Evolutionary conservation across 2,797 vertebrate species (phyloP).

Genomic region (Prunella strophiata): DNA sequence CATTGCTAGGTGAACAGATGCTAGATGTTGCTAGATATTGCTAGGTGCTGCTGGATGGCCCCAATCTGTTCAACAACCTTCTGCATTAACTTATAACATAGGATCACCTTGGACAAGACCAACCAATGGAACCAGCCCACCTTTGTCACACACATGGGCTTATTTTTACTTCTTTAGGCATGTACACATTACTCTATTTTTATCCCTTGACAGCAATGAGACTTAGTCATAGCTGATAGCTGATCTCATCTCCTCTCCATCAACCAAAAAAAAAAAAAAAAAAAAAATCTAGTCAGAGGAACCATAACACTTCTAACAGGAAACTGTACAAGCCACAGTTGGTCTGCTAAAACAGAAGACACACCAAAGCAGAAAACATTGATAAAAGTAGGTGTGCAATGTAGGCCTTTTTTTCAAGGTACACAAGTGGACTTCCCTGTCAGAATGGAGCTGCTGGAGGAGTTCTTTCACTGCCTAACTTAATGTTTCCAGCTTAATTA

Average conservation of each 20-base stretch:
- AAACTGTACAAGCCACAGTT: not conserved
- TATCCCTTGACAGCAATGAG: not conserved
- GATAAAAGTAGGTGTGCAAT: not conserved
- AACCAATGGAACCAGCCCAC: not conserved
- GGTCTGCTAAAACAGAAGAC: not conserved
- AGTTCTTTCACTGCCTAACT: not conserved
- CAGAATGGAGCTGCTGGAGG: not conserved
- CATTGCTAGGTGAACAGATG: conserved; percentile 29
- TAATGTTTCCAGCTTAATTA: not conserved
- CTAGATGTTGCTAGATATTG: conserved; percentile 16
- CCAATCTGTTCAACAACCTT: not conserved
- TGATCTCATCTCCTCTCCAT: not conserved
- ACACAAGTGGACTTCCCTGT: not conserved
- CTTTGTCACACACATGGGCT: not conserved
- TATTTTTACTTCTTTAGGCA: not conserved
- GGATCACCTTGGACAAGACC: conserved; percentile 4
- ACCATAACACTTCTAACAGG: not conserved
- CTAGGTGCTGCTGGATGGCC: conserved; percentile 11
- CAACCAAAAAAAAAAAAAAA: not conserved
- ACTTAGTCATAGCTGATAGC: not conserved
- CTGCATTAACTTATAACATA: not conserved
- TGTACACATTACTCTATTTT: not conserved
- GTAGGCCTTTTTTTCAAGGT: not conserved
- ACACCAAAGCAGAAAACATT: not conserved
- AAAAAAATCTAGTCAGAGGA: not conserved